Percentiles rank a stretch among this genome's conserved stretches.
Evolutionary conservation across 2,888 invertebrate genomes (phyloP).

Genomic region (Rhyacophila evoluta): DNA sequence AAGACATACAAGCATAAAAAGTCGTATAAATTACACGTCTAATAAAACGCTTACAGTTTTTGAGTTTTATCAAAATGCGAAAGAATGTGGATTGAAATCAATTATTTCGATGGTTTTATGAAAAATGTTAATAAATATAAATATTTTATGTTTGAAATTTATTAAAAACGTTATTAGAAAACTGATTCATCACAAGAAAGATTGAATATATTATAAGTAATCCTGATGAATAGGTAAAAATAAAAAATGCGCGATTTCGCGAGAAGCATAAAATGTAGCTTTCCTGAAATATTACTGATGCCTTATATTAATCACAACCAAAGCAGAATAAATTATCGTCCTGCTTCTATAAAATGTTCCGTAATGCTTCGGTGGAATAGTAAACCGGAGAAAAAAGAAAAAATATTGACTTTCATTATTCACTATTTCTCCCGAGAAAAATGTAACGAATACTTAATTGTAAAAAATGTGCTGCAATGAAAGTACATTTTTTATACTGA

Average conservation of each 20-base stretch:
- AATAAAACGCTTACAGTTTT: too few species aligned
- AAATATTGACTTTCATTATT: neutral
- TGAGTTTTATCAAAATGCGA: too few species aligned
- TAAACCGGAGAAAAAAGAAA: neutral
- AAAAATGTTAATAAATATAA: too few species aligned
- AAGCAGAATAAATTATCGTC: constrained; percentile 6
- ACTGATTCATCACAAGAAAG: neutral
- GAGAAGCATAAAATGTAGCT: neutral
- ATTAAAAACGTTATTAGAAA: too few species aligned
- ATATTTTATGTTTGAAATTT: too few species aligned
- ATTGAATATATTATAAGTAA: neutral
- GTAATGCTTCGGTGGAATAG: neutral
- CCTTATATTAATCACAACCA: constrained; percentile 1
- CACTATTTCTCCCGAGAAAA: neutral
- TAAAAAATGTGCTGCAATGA: neutral
- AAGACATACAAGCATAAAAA: too few species aligned
- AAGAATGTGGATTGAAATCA: too few species aligned
- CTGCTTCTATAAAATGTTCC: neutral
- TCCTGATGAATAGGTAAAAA: neutral
- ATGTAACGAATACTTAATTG: neutral
- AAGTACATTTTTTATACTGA: too few species aligned
- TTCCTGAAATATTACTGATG: constrained; percentile 5
- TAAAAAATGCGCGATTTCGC: neutral
- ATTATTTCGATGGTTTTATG: too few species aligned
- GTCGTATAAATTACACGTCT: too few species aligned